Conservation (phyloP, 1,140 invertebrate species). For the Chelonus insularis region DNA sequence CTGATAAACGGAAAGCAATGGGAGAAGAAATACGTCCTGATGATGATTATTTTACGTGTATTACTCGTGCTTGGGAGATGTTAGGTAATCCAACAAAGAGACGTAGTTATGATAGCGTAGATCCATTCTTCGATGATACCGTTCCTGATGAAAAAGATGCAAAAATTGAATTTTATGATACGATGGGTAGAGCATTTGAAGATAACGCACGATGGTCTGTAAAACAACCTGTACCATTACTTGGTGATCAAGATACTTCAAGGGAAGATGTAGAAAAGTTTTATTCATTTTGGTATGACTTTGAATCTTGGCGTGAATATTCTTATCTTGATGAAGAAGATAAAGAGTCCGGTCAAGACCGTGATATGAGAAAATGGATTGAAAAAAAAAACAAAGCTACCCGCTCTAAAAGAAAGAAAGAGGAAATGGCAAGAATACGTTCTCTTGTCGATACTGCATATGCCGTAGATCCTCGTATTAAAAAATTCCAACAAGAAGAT, state of each 20-base stretch:
- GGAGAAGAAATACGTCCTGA: conserved; percentile 83
- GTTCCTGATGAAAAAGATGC: conserved; percentile 77
- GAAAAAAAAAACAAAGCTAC: conserved; percentile 96
- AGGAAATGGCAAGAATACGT: conserved; percentile 91
- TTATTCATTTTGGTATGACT: conserved; percentile 94
- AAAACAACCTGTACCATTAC: conserved; percentile 79
- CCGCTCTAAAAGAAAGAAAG: conserved; percentile 90
- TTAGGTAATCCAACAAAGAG: conserved; percentile 81
- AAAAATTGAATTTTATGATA: conserved; percentile 82
- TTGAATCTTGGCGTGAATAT: conserved; percentile 98
- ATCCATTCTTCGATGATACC: conserved; percentile 90
- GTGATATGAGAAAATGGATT: conserved; percentile 95
- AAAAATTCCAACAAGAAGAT: conserved; percentile 91
- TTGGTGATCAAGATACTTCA: conserved; percentile 76
- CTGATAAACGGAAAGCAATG: conserved; percentile 90
- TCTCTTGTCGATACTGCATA: conserved; percentile 92
- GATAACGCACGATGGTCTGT: conserved; percentile 92
- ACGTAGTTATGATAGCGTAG: conserved; percentile 93
- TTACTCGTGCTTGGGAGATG: conserved; percentile 96
- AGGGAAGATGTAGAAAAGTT: conserved; percentile 81
- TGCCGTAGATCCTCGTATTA: conserved; percentile 89
- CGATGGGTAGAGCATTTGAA: conserved; percentile 81
- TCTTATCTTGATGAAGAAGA: conserved; percentile 99
- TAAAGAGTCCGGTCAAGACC: conserved; percentile 94
- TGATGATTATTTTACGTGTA: conserved; percentile 97